Evolutionary conservation across 2,888 invertebrate species (phyloP), one percentile per base, ranked within the genome.

Genomic region (Zygothrica quintamaculata): DNA sequence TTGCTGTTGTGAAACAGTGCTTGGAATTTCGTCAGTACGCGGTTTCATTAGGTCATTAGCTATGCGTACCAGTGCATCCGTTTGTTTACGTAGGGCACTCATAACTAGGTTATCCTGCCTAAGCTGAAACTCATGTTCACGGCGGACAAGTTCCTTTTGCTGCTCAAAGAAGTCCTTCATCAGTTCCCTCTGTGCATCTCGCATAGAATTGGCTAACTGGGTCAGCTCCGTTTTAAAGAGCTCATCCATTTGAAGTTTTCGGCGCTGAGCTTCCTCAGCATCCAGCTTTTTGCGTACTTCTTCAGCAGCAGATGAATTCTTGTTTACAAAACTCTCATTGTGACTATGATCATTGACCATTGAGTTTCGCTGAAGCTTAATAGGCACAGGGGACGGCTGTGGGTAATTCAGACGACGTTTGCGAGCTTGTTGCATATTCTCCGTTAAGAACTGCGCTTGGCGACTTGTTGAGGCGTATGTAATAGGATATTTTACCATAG

Each of bases 41-140:
- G 39, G 22, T 4, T 53, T 40, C 9, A 88, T 46, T 1, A 89
- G 57, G 0, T 78, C 55, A 3, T 73, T 76, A 6, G 88, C 87
- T 9, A 80, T 74, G 29, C 67, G 64, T 22, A 91, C 58, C 33
- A 90, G 60, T 25, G 77, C 65, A 11, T 85, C 74, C 1, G 90
- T 87, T 64, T 90, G 90, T n/a, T 86, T 86, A 13, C 89, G 88
- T 40, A 90, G 84, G 1, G 90, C 88, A 46, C 76, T 74, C 77
- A 90, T 75, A 0, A 90, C 74, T 36, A 89, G 46, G 6, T 74
- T 67, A 43, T 90, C 90, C 37, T 90, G 91, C 16, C 78, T 80
- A 58, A 89, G 77, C 50, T 90, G 90, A 59, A 91, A 90, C 48
- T 88, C 88, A 34, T 90, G 90, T 59, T 90, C 91, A 1, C 87